Evolutionary conservation across 2,113 vertebrate genomes (phyloP), one percentile per base, ranked within the genome.

Genomic region (Coptodon bakossiorum): DNA sequence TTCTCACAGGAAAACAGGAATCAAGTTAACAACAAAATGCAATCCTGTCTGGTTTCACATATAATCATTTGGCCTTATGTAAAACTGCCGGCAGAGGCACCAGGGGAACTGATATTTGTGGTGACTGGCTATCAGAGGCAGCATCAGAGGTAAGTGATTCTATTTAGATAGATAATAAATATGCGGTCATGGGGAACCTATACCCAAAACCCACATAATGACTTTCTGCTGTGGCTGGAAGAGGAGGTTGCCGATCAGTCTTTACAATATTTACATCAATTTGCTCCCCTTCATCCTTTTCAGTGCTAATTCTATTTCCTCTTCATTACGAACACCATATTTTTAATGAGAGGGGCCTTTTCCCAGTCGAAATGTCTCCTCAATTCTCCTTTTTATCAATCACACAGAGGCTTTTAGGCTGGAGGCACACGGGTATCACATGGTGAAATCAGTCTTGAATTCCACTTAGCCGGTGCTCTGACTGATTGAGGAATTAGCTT

Each of bases 111-210:
- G 92, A 90, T 94, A 94, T 93, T 94, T 93, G 93, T 91, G 88
- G 94, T 91, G 91, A 92, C 90, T 93, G 91, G 90, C 95, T 96
- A 96, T 96, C 96, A 95, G 83, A 95, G 89, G 14, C 91, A 89
- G 93, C 92, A 96, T 96, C 94, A 90, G 94, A 94, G 93, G 94
- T 95, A 96, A 95, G 95, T 96, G 94, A 96, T 96, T 96, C 94
- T 93, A 96, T 96, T 97, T 95, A 95, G 95, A 95, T 96, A 93
- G 93, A 96, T 96, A 96, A 97, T 95, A 96, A 96, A 96, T 95
- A 95, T 95, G 93, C 91, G 91, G 93, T 96, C 95, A 95, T 95
- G 90, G 87, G 95, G 93, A 95, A 96, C 95, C 93, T 95, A 94
- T 96, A 96, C 95, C 94, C 93, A 92, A 94, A 96, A 95, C 88